Evolutionary conservation across 1,140 invertebrate genomes (phyloP).

Genomic region (Limonius californicus): DNA sequence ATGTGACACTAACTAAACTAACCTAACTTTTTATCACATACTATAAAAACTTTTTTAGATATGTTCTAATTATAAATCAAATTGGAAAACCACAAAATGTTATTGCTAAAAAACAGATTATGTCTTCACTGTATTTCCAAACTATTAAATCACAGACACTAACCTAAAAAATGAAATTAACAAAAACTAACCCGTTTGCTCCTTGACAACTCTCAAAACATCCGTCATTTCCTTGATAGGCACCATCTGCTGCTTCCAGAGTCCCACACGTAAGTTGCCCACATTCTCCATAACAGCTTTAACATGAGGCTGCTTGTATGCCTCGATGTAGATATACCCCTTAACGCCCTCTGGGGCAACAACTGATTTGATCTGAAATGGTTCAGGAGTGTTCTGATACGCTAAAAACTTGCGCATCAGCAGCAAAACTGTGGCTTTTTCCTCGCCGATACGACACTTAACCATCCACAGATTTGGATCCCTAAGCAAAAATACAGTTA

Average conservation of each 20-base stretch:
- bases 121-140: background rate
- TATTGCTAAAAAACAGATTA: too few relatives aligned
- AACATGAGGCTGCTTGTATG: conserved; percentile 96
- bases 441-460: conserved; percentile 95
- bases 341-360: conserved; percentile 94
- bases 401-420: conserved; percentile 96
- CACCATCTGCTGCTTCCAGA: conserved; percentile 96
- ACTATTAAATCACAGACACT: too few relatives aligned
- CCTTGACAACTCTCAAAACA: conserved; percentile 92
- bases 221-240: conserved; percentile 99
- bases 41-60: too few relatives aligned
- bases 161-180: too few relatives aligned
- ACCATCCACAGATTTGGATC: conserved; percentile 99
- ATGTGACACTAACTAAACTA: too few relatives aligned
- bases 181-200: conserved; percentile 82
- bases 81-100: too few relatives aligned
- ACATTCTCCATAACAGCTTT: conserved; percentile 93
- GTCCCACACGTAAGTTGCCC: conserved; percentile 82
- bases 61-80: too few relatives aligned
- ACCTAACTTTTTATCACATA: too few relatives aligned
- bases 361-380: conserved; percentile 94
- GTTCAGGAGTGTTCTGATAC: conserved; percentile 80
- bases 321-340: conserved; percentile 96
- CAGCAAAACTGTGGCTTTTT: conserved; percentile 84
- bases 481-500: conserved; percentile 48